Conservation (phyloP, 2,797 vertebrate genomes). For the Oreortyx pictus region DNA sequence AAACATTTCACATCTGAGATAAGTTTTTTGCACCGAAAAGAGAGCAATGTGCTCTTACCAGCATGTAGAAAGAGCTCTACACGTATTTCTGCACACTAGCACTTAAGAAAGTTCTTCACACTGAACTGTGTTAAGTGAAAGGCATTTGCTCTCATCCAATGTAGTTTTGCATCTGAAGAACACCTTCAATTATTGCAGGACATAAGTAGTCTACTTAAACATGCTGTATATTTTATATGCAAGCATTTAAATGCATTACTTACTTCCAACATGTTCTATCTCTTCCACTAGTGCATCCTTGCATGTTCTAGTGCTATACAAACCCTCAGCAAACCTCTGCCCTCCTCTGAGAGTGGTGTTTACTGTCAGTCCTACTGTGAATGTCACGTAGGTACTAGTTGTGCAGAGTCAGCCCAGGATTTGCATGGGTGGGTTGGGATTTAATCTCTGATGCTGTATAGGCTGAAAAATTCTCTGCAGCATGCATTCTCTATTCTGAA, state of each 20-base stretch:
- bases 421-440: neutral
- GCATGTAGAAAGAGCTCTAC: neutral
- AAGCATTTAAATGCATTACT: neutral
- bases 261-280: neutral
- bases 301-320: neutral
- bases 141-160: neutral
- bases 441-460: neutral
- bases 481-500: neutral
- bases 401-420: neutral
- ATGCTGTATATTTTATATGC: neutral
- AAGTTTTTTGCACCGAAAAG: neutral
- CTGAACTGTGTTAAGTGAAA: neutral
- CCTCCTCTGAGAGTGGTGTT: neutral
- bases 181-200: neutral
- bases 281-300: neutral
- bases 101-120: neutral
- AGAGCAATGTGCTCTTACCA: neutral
- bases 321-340: neutral
- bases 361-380: neutral
- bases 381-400: neutral
- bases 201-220: neutral
- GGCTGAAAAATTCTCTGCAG: neutral
- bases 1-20: neutral
- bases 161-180: neutral
- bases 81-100: neutral